Evolutionary conservation across 2,888 invertebrate species (phyloP).

Genomic region (Drosophila kanekoi): DNA sequence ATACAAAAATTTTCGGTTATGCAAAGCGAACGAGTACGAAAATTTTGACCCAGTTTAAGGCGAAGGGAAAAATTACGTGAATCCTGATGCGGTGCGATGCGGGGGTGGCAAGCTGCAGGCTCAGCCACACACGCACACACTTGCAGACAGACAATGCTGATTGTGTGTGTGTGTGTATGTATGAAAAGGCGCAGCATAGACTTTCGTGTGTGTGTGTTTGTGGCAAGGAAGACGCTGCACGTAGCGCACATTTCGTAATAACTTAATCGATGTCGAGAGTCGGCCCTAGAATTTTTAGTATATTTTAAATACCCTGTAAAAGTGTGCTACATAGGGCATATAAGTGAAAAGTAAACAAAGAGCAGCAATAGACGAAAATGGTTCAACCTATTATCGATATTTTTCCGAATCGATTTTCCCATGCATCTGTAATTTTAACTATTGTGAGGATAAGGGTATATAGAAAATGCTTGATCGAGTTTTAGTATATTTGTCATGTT

Average conservation of each 20-base stretch:
- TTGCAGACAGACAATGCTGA: not conserved
- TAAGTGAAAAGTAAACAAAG: not conserved
- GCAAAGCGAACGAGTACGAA: conserved; percentile 62
- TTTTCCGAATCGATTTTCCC: not conserved
- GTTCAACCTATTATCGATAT: not conserved
- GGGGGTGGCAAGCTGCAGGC: conserved; percentile 50
- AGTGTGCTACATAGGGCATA: not conserved
- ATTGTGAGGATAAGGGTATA: too few relatives aligned
- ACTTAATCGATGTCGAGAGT: conserved; percentile 81
- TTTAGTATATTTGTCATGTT: too few relatives aligned
- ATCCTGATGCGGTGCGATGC: conserved; percentile 54
- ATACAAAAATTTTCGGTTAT: conserved; percentile 75
- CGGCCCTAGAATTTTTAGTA: conserved; percentile 64
- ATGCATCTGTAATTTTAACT: too few relatives aligned
- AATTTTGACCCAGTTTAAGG: conserved; percentile 66
- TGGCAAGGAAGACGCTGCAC: conserved; percentile 59
- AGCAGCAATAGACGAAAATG: not conserved
- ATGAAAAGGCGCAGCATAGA: conserved; percentile 23
- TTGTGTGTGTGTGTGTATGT: conserved; percentile 5
- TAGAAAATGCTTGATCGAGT: too few relatives aligned
- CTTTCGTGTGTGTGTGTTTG: conserved; percentile 8
- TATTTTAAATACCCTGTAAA: conserved; percentile 34
- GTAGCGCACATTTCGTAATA: conserved; percentile 80
- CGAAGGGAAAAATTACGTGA: conserved; percentile 61
- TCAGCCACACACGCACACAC: conserved; percentile 25